These are phyloP conservation scores for Thera obeliscata DNA, from an alignment of 2,888 invertebrate genomes.

Conservation along the genomic window DNA sequence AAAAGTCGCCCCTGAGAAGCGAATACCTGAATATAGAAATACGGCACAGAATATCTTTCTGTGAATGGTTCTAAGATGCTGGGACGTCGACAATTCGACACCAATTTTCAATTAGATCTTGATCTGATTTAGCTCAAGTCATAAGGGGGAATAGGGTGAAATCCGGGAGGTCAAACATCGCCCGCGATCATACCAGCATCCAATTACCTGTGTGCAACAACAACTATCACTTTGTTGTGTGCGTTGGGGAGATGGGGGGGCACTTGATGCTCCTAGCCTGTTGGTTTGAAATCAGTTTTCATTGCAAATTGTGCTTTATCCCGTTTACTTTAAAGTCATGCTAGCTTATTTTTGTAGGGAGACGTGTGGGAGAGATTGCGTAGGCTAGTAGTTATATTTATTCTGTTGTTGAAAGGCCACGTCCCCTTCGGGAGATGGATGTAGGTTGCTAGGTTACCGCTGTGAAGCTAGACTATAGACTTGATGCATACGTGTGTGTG, in stretches of 20 bases:
- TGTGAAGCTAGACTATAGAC: neutral
- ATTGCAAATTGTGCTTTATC: neutral
- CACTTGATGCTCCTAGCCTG: neutral
- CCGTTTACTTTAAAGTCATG: neutral
- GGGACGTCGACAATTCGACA: neutral
- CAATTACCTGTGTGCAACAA: neutral
- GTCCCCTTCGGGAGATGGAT: neutral
- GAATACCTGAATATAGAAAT: too few relatives aligned
- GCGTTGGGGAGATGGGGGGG: neutral
- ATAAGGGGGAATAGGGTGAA: neutral
- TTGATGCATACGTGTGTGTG: neutral
- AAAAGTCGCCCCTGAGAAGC: too few relatives aligned
- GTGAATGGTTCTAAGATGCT: too few relatives aligned
- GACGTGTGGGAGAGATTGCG: neutral
- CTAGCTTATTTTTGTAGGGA: neutral
- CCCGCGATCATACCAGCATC: constrained; percentile 1
- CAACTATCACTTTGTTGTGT: neutral
- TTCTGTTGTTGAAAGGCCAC: neutral
- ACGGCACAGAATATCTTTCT: too few relatives aligned
- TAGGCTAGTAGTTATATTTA: neutral
- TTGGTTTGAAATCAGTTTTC: neutral
- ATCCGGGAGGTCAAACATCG: neutral
- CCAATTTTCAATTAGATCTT: neutral
- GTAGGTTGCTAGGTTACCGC: constrained; percentile 1
- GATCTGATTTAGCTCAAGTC: neutral